phyloP scores from a whole-genome alignment of 2,797 vertebrate species.

The Pteropus rufus region DNA sequence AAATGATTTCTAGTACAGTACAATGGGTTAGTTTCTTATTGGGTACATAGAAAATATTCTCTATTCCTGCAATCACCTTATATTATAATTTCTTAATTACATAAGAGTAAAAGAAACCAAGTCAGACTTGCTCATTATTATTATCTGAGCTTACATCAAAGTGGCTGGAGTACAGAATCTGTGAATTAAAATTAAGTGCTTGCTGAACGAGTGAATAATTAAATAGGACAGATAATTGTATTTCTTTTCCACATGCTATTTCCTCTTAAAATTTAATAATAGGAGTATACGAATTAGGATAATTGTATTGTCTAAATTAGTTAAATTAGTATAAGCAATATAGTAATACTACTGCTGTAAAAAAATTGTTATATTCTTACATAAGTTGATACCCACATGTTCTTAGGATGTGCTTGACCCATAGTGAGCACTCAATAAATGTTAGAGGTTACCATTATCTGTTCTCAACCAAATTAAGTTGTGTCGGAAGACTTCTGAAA shows the following conservation, averaged over 20 bases:
- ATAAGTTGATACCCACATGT: neutral
- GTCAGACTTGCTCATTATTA: neutral
- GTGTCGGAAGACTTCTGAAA: neutral
- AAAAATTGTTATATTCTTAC: neutral
- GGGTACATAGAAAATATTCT: neutral
- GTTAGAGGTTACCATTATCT: neutral
- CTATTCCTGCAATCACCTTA: neutral
- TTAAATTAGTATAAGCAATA: neutral
- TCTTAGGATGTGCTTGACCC: neutral
- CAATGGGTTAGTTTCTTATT: neutral
- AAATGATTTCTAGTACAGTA: neutral
- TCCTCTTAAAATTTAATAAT: neutral
- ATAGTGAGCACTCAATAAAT: neutral
- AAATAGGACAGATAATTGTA: neutral
- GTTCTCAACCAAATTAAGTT: neutral
- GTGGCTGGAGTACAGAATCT: neutral
- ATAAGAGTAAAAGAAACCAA: neutral
- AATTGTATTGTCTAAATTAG: neutral
- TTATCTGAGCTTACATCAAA: neutral
- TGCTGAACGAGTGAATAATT: conserved; percentile 31
- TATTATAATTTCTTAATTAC: neutral
- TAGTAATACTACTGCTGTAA: neutral
- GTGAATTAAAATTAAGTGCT: conserved; percentile 6
- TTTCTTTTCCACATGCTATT: neutral
- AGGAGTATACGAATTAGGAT: neutral